Evolutionary conservation across 2,797 vertebrate genomes (phyloP).

Genomic region (Dallia pectoralis): DNA sequence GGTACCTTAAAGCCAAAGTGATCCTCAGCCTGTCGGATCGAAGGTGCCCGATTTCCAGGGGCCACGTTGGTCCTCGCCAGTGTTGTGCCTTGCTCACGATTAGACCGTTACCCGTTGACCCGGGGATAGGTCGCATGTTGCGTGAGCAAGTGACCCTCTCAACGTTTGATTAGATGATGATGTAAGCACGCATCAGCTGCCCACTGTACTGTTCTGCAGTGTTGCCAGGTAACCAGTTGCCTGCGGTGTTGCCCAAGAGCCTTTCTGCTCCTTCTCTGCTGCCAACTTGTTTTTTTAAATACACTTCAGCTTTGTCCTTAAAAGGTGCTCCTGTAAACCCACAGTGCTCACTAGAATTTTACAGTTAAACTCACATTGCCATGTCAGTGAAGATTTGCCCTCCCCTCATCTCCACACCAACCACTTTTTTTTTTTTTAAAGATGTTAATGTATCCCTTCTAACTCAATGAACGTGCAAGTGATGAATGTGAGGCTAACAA

Average conservation of each 20-base stretch:
- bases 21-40: not conserved
- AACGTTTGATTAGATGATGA: conserved; percentile 36
- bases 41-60: not conserved
- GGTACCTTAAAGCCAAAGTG: not conserved
- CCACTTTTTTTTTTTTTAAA: no score
- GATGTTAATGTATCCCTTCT: no score
- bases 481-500: no score
- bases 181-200: not conserved
- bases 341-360: not conserved
- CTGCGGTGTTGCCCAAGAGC: not conserved
- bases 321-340: not conserved
- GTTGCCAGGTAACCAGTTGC: not conserved
- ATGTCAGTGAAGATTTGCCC: not conserved
- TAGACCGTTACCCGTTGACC: not conserved
- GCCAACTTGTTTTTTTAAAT: not conserved
- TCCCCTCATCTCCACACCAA: no score
- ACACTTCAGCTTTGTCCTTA: not conserved
- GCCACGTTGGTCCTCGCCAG: not conserved
- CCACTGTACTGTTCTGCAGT: not conserved
- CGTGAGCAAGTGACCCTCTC: conserved; percentile 4
- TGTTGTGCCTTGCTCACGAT: not conserved
- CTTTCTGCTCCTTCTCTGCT: not conserved
- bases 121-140: not conserved
- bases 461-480: no score
- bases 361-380: not conserved